These are phyloP conservation scores for Takifugu bimaculatus DNA, from an alignment of 2,113 vertebrate species.

Conservation along the genomic window DNA sequence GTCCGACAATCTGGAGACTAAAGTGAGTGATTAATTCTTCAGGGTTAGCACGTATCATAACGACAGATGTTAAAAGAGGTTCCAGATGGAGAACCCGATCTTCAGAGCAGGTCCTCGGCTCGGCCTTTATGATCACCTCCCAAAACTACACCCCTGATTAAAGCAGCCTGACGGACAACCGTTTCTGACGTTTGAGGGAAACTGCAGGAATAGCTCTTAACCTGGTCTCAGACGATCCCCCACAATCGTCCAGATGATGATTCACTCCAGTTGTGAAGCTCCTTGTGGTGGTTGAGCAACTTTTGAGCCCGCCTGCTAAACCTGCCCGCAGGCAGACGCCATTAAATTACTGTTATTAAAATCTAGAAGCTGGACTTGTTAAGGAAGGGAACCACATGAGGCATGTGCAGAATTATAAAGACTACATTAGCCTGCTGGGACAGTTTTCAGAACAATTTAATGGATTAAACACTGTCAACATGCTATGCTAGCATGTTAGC, in stretches of 20 bases:
- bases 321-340: conserved; percentile 49
- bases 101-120: conserved; percentile 22
- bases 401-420: too few relatives aligned
- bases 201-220: conserved; percentile 11
- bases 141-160: conserved; percentile 29
- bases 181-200: conserved; percentile 37
- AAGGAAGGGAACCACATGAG: too few relatives aligned
- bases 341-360: conserved; percentile 32
- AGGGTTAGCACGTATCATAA: conserved; percentile 14
- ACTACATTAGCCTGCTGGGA: not conserved
- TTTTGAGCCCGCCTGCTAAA: conserved; percentile 52
- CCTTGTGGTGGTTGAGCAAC: conserved; percentile 53
- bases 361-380: conserved; percentile 6
- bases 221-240: conserved; percentile 47
- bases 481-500: not conserved
- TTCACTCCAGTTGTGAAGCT: conserved; percentile 49
- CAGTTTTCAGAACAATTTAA: not conserved
- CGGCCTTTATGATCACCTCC: conserved; percentile 32
- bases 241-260: conserved; percentile 59
- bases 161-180: conserved; percentile 22
- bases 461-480: too few relatives aligned
- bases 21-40: conserved; percentile 16
- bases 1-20: not conserved
- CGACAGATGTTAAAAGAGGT: conserved; percentile 21
- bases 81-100: conserved; percentile 47